Evolutionary conservation across 2,797 vertebrate species (phyloP), one percentile per base, ranked within the genome.

Genomic region (Falco cherrug): DNA sequence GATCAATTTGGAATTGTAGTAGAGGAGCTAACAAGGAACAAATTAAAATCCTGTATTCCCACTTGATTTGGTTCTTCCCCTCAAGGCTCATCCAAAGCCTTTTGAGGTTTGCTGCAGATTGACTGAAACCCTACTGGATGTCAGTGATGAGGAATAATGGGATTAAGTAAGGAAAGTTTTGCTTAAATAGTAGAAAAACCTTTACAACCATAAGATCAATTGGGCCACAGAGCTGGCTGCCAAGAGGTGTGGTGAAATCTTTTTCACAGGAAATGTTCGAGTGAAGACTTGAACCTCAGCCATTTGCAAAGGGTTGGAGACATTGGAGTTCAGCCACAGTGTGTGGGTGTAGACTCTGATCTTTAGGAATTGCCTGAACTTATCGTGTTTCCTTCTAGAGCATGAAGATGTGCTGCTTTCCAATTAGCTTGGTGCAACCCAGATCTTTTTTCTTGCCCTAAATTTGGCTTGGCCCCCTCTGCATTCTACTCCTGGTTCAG

Each of bases 191-290:
- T 74, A 94, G 82, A 95, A 94, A 86, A 95, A 74, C 77, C 77
- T 95, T 95, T 96, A 64, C 71, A 90, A 61, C 74, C 35, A 1
- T 89, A 74, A 67, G 74, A 95, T 91, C 91, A 94, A 28, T 80
- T 87, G 71, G 67, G 56, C 83, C 86, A 54, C 70, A 90, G 67
- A 93, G n/a, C 48, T 67, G 56, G 13, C 84, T 96, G 95, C 93
- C 96, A 96, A 85, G 93, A 95, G 96, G 88, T 84, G 70, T 89
- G 87, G 91, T 90, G 86, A 93, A 95, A 78, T 48, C 82, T 80
- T 74, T 93, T 95, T 93, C 83, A 67, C 51, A 94, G 93, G 91
- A 95, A 91, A 91, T 94, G 77, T 95, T 96, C 43, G 77, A 95
- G 87, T 51, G 77, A 90, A 87, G 63, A 68, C 51, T 90, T 95